Base-by-base conservation (phyloP, 2,888 invertebrate species). In the Flexamia atlantica region DNA sequence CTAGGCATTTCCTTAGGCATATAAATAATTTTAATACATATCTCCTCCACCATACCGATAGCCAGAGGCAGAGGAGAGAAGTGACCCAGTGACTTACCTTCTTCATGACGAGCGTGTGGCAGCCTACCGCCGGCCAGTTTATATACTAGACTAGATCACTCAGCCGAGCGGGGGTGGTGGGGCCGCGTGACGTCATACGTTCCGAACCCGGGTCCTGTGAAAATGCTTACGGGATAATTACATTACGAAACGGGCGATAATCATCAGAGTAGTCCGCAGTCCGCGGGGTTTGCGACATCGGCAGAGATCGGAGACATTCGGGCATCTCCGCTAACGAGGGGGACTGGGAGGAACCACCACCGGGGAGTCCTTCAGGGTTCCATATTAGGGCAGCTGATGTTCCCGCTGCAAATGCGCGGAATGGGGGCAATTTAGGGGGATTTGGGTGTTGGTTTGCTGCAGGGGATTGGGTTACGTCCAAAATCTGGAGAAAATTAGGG, bases 141-240 rank as follows among this genome's bases (percentile, higher is more conserved):
- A 72, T 72, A 72, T 72, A 72, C 40, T 72, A 42, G 72, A 72
- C 40, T 42, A 72, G 72, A 72, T 40, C 40, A 72, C 25, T 36
- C n/a, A 28, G 72, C 4, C 2, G 72, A 20, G 46, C 50, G 76
- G 46, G 76, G 76, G 42, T 46, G 76, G 76, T 28, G 76, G 76
- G 46, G 76, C 50, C 30, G 23, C 42, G 5, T 76, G 76, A 76
- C 76, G 76, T 76, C 76, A 76, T 42, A 17, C 17, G 46, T 10
- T 28, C 76, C 76, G 72, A 76, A 76, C 76, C 50, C 50, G 17
- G 76, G 40, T 5, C 23, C 76, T 42, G 42, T 42, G 42, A 50
- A 76, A 76, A 76, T 40, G 76, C 76, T 50, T 76, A 76, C 76
- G 17, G 76, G 76, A 76, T 76, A 76, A 76, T 76, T 76, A 76